These are phyloP conservation scores for Morpho deidamia DNA, from an alignment of 2,888 invertebrate genomes.

Conservation along the genomic window DNA sequence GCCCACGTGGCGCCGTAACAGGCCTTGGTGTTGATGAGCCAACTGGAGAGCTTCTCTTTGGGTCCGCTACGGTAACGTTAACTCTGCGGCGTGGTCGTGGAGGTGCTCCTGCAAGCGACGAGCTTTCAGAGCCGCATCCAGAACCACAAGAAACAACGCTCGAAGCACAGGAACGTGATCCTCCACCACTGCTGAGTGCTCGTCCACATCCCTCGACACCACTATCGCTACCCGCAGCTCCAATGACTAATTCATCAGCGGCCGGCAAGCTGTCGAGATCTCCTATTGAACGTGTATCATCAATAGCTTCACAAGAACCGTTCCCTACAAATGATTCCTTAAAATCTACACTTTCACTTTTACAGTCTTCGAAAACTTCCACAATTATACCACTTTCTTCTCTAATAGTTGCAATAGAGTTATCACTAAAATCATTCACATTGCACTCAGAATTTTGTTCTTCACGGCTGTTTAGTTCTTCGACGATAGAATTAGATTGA, in stretches of 20 bases:
- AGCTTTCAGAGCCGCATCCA: constrained; percentile 89
- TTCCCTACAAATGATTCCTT: constrained; percentile 48
- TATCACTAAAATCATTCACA: constrained; percentile 33
- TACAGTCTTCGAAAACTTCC: constrained; percentile 38
- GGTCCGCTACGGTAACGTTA: constrained; percentile 78
- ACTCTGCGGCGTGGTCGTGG: constrained; percentile 75
- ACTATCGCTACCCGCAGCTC: constrained; percentile 87
- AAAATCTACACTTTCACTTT: constrained; percentile 31
- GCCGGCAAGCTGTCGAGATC: constrained; percentile 67
- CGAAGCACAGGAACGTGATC: constrained; percentile 86
- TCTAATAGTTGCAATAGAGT: constrained; percentile 31
- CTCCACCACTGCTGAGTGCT: constrained; percentile 82
- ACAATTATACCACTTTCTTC: constrained; percentile 47
- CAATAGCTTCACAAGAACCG: constrained; percentile 55
- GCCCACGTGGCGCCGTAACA: constrained; percentile 66
- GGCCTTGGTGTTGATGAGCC: constrained; percentile 74
- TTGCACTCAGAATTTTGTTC: constrained; percentile 33
- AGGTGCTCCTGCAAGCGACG: constrained; percentile 80
- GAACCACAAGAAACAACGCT: constrained; percentile 88
- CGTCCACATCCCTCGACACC: constrained; percentile 87
- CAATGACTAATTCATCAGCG: constrained; percentile 58
- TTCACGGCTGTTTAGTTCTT: constrained; percentile 33
- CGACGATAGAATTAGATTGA: constrained; percentile 36
- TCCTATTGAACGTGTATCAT: constrained; percentile 61
- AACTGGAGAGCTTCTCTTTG: constrained; percentile 69